Base-by-base conservation (phyloP, 2,113 vertebrate genomes). In the Ascaphus truei region DNA sequence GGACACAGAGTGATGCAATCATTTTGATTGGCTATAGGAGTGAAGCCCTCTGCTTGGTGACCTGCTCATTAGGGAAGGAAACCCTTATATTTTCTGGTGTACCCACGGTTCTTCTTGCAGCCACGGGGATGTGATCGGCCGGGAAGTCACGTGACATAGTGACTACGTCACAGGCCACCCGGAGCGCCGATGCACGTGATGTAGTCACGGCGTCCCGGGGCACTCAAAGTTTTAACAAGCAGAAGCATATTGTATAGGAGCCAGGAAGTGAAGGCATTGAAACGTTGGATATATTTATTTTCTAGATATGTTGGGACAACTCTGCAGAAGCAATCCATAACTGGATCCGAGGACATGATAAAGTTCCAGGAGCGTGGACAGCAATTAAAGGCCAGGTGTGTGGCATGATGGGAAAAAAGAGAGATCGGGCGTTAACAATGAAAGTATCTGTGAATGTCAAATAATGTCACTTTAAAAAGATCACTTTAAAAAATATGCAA, bases 261-360 rank as follows among this genome's bases (percentile, higher is more conserved):
- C 34, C 34, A 36, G 34, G 34, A 36, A 11, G 2, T 36, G 34
- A 36, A 11, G 34, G 39, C 7, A 43, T 7, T 43, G 12, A 43
- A 43, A 43, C 18, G 13, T 16, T 13, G n/a, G n/a, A n/a, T n/a
- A n/a, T n/a, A n/a, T n/a, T 77, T 5, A 65, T 56, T 75, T 57
- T n/a, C 72, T 85, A 92, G 90, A 86, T 98, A 66, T 84, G 84
- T 72, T 90, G 94, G 87, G 84, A 93, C 67, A 94, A 93, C 75
- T 77, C 95, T 37, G 95, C 96, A 1, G 75, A 84, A 75, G 86
- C 73, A 75, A 91, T 98, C 68, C 97, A 99, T 79, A 96, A 99
- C 69, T 99, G 97, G 97, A 96, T 99, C 76, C 88, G 97, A 11
- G 97, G 96, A 27, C 97, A 99, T 62, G 97, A 99, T 81, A 99